phyloP scores from a whole-genome alignment of 2,888 invertebrate genomes.

The Lumbricus terrestris region DNA sequence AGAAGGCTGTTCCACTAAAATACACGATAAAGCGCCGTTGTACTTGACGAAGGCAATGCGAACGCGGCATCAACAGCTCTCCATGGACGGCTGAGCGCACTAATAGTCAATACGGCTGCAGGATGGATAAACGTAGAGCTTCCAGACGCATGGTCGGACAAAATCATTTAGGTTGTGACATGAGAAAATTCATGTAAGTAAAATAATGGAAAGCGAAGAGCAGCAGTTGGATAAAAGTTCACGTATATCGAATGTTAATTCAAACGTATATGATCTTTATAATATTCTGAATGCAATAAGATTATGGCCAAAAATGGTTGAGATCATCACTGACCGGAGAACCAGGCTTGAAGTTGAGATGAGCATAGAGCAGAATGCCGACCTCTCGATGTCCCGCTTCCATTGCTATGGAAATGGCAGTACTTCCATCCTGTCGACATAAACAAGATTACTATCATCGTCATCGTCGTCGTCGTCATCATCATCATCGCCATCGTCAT shows the following conservation, averaged over 20 bases:
- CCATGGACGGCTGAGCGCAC: no score
- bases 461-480: no score
- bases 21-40: no score
- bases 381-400: slow-evolving; percentile 85
- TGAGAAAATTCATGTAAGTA: background rate
- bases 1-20: no score
- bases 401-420: slow-evolving; percentile 83
- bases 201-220: background rate
- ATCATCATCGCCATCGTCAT: background rate
- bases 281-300: background rate
- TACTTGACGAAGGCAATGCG: no score
- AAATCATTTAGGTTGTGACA: background rate
- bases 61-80: no score
- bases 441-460: no score
- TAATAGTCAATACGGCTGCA: no score
- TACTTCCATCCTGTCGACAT: slow-evolving; percentile 76
- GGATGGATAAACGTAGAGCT: no score
- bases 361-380: slow-evolving; percentile 83
- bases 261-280: background rate
- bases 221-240: background rate
- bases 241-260: background rate
- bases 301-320: background rate
- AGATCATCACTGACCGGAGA: slow-evolving; percentile 25
- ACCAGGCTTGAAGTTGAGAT: slow-evolving; percentile 56
- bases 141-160: no score